These are phyloP conservation scores for Conistra vaccinii DNA, from an alignment of 2,888 invertebrate genomes.

Conservation along the genomic window DNA sequence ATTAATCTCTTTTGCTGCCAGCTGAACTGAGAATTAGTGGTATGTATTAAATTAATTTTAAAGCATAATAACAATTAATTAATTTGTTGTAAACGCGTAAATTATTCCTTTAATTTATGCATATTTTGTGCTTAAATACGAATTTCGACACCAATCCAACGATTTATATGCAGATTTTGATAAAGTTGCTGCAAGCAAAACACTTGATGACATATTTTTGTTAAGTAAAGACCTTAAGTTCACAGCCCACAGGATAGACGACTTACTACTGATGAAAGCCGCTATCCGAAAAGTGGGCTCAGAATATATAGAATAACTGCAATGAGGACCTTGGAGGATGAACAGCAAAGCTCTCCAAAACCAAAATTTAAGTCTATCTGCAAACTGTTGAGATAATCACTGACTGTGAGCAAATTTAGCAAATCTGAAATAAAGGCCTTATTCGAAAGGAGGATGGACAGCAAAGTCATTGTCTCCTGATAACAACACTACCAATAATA, in stretches of 20 bases:
- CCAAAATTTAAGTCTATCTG: neutral
- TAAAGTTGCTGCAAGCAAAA: neutral
- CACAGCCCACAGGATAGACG: no score
- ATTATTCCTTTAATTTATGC: constrained; percentile 11
- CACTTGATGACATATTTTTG: neutral
- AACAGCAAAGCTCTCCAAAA: neutral
- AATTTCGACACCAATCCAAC: neutral
- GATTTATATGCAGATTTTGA: constrained; percentile 6
- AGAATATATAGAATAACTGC: neutral
- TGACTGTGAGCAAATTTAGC: neutral
- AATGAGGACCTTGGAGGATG: neutral
- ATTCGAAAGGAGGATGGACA: neutral
- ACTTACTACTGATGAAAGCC: neutral
- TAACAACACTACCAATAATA: neutral
- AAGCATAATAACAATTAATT: constrained; percentile 37
- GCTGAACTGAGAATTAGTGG: constrained; percentile 62
- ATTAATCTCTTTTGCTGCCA: constrained; percentile 64
- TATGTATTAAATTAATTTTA: constrained; percentile 55
- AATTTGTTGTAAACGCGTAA: constrained; percentile 10
- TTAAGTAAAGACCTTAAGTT: neutral
- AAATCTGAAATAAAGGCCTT: neutral
- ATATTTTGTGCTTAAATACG: constrained; percentile 7
- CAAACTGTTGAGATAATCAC: neutral
- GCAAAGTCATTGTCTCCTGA: neutral
- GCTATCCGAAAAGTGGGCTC: neutral